Base-by-base conservation (phyloP, 1,140 invertebrate genomes). In the Pseudachorutes palmiensis region DNA sequence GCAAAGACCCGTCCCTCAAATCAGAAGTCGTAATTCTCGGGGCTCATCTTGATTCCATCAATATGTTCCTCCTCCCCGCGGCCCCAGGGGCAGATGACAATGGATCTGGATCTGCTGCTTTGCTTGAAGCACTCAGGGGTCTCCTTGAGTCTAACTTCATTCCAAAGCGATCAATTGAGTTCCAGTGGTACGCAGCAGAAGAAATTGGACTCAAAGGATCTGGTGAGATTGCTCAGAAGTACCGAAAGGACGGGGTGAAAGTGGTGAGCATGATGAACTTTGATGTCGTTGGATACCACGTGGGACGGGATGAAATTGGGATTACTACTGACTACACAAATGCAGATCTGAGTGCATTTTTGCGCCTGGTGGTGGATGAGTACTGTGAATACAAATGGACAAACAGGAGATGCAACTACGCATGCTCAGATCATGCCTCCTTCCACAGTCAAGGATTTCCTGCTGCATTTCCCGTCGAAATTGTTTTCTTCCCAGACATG, bases 171-270 rank as follows among this genome's bases (percentile, higher is more conserved):
- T 55, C 64, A 2, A 19, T 70, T 2, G 65, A 70, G 41, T 70
- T 70, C 32, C 69, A 70, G 12, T 70, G 65, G 65, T 70, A 70
- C 48, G 69, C 69, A 5, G 69, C 59, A 1, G 69, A 70, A 51
- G 69, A 70, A 36, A 64, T 70, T 0, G 69, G 69, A 0, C 65
- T 66, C 14, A 41, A 59, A 2, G 68, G 68, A 0, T 66, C 64
- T 1, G 45, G 19, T 3, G 69, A 67, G 2, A 70, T 70, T 55
- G 69, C 69, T 26, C 0, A 24, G 9, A 1, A 22, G 0, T 70
- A 70, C 36, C 19, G 24, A 0, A n/a, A 30, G 1, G 30, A 5
- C 33, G 45, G 30, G 2, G 59, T 67, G 1, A 33, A 48, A 2
- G 60, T 67, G 2, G 41, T 62, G 5, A 33, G 2, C 28, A 67